phyloP scores from a whole-genome alignment of 2,797 vertebrate genomes.

The Iguana delicatissima region DNA sequence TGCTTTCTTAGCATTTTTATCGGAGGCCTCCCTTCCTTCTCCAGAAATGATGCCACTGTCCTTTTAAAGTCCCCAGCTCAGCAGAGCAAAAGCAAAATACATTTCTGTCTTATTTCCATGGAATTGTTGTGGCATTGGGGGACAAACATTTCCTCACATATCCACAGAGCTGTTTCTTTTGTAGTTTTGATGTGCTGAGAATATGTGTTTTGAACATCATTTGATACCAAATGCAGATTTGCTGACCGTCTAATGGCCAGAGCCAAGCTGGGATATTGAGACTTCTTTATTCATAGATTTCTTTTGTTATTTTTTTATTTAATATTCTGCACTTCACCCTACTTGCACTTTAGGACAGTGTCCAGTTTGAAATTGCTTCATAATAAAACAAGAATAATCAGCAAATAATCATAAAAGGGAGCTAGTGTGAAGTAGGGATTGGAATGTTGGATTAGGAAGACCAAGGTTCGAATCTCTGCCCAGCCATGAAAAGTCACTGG shows the following conservation, averaged over 20 bases:
- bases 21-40: constrained; percentile 33
- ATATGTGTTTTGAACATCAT: neutral
- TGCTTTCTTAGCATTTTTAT: constrained; percentile 51
- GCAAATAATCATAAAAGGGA: neutral
- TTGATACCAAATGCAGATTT: neutral
- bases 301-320: neutral
- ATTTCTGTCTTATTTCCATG: constrained; percentile 35
- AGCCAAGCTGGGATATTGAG: neutral
- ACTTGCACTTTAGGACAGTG: neutral
- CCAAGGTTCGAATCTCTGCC: too few species aligned
- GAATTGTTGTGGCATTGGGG: neutral
- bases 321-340: neutral
- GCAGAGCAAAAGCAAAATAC: neutral
- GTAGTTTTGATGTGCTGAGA: neutral
- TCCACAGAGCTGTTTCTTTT: neutral
- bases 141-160: neutral
- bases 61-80: neutral
- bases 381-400: neutral
- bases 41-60: constrained; percentile 63
- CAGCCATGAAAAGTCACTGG: too few species aligned
- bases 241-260: too few species aligned
- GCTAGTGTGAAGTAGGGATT: too few species aligned
- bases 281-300: too few species aligned
- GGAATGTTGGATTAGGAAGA: too few species aligned
- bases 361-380: neutral